These are phyloP conservation scores for Bembecia ichneumoniformis DNA, from an alignment of 2,888 invertebrate species.

Conservation along the genomic window DNA sequence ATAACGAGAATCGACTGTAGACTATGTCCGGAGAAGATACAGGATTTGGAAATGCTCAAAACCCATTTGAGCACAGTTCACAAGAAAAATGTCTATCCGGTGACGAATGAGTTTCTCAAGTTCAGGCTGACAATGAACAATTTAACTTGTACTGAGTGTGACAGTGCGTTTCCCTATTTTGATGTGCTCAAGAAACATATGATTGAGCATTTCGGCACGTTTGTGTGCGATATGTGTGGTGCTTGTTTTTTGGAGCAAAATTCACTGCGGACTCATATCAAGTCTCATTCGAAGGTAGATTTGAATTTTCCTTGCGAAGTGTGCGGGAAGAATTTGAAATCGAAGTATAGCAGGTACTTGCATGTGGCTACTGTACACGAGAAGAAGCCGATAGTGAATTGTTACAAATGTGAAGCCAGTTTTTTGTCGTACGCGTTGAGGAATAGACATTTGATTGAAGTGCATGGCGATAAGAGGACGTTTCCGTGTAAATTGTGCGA, in stretches of 20 bases:
- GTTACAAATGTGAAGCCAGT: constrained; percentile 52
- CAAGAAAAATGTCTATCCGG: constrained; percentile 26
- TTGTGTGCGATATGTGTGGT: constrained; percentile 53
- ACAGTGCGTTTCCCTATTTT: constrained; percentile 42
- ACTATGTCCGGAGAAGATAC: constrained; percentile 44
- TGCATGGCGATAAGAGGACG: constrained; percentile 49
- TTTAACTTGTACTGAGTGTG: constrained; percentile 50
- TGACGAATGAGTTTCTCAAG: constrained; percentile 47
- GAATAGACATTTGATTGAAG: constrained; percentile 50
- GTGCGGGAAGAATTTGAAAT: constrained; percentile 58
- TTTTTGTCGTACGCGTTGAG: constrained; percentile 48
- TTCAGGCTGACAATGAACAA: constrained; percentile 44
- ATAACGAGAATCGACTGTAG: constrained; percentile 55
- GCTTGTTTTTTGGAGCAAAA: constrained; percentile 59
- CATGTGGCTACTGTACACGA: constrained; percentile 55
- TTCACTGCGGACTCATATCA: constrained; percentile 55
- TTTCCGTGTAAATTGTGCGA: constrained; percentile 55
- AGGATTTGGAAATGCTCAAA: constrained; percentile 37
- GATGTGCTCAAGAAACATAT: constrained; percentile 52
- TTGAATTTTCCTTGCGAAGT: constrained; percentile 61
- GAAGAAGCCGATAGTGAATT: constrained; percentile 52
- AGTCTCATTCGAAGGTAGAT: constrained; percentile 53
- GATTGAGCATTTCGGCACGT: constrained; percentile 54
- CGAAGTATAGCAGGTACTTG: constrained; percentile 45
- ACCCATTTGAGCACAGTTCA: constrained; percentile 36